Conservation (phyloP, 2,797 vertebrate species). For the Tamandua tetradactyla region DNA sequence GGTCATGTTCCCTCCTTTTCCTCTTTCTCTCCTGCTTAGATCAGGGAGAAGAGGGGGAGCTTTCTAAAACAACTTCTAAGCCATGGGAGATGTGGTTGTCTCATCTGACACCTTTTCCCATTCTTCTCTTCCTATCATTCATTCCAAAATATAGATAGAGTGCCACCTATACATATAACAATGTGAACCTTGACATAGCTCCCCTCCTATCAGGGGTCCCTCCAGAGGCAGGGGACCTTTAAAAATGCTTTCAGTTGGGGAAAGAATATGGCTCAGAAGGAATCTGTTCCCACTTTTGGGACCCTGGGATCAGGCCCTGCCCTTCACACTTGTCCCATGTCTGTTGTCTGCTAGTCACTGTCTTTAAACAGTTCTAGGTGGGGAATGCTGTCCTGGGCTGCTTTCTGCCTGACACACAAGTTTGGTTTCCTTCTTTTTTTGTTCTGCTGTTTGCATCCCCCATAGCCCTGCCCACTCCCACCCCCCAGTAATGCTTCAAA, state of each 20-base stretch:
- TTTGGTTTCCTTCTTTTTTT: slow-evolving; percentile 5
- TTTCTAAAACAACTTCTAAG: not conserved
- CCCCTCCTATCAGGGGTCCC: not conserved
- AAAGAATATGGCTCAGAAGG: not conserved
- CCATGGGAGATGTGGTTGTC: not conserved
- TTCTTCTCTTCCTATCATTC: not conserved
- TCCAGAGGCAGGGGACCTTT: not conserved
- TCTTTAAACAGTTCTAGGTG: not conserved
- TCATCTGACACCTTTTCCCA: not conserved
- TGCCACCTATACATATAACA: not conserved
- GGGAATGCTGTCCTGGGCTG: slow-evolving; percentile 10
- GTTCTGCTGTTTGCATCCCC: not conserved
- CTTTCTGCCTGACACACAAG: not conserved
- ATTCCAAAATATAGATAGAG: not conserved
- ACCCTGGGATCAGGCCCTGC: not conserved
- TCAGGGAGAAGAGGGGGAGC: not conserved
- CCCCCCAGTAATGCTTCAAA: not conserved
- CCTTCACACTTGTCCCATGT: not conserved
- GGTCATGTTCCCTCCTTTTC: not conserved
- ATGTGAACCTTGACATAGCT: fast-evolving
- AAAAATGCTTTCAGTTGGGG: not conserved
- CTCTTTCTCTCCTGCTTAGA: not conserved
- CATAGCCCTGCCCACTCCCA: not conserved
- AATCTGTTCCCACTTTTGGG: not conserved
- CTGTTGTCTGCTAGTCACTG: not conserved